A percentile compares a stretch with the other conserved stretches of the same genome.
These are phyloP conservation scores for Myotis yumanensis DNA, from an alignment of 2,113 vertebrate genomes.

Conservation along the genomic window DNA sequence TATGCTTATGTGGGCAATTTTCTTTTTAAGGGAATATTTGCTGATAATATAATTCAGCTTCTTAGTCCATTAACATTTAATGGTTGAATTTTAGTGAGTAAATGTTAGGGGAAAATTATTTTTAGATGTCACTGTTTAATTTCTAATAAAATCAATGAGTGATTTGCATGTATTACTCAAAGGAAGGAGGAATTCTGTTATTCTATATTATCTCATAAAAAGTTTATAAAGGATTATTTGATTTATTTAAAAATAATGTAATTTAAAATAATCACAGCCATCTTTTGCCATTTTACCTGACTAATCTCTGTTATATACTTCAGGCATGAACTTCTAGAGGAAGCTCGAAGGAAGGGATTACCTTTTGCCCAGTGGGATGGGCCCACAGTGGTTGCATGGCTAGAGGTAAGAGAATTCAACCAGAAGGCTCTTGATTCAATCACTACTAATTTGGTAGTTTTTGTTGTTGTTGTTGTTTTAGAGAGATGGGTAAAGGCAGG, in stretches of 20 bases:
- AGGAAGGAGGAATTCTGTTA: background rate
- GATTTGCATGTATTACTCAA: conserved; percentile 3
- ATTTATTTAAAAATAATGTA: conserved; percentile 2
- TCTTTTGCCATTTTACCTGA: background rate
- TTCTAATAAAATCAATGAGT: background rate
- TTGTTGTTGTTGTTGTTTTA: background rate
- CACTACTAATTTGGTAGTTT: background rate
- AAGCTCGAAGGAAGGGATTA: conserved; percentile 97
- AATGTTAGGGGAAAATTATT: background rate
- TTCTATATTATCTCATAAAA: background rate
- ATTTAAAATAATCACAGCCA: background rate
- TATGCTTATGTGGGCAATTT: background rate
- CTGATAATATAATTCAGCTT: conserved; percentile 24
- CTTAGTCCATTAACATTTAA: background rate
- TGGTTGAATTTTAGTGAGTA: conserved; percentile 24
- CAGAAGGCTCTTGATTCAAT: background rate
- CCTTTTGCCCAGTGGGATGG: conserved; percentile 99
- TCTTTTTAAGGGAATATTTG: background rate
- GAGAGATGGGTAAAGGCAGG: background rate
- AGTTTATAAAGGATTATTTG: background rate
- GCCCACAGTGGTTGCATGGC: conserved; percentile 96
- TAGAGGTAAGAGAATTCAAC: conserved; percentile 89
- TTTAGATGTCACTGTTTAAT: background rate
- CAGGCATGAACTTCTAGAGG: conserved; percentile 98
- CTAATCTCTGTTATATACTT: conserved; percentile 74